Conservation (phyloP, 35 echinoderm and acorn worm genomes). For the Apostichopus japonicus region DNA sequence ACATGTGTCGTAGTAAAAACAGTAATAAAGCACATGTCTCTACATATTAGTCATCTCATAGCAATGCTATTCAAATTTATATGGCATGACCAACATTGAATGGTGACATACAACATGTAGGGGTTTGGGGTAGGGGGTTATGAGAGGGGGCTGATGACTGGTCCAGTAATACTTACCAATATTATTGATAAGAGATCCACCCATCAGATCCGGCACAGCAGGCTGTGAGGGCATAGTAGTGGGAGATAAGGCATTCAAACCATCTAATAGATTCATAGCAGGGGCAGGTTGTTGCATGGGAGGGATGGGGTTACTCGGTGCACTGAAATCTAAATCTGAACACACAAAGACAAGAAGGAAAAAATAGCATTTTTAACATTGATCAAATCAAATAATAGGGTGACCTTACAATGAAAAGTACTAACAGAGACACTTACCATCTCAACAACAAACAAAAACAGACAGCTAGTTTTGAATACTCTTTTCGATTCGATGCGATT, state of each 20-base stretch:
- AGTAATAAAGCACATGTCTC: no score
- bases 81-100: background rate
- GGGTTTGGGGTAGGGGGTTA: background rate
- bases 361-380: background rate
- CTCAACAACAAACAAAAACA: no score
- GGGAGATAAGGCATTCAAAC: conserved; percentile 67
- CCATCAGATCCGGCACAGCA: conserved; percentile 65
- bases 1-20: no score
- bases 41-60: no score
- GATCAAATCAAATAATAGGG: no score
- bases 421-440: no score
- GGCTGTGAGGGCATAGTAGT: conserved; percentile 39
- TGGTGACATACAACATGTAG: background rate
- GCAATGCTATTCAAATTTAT: background rate
- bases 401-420: no score
- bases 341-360: background rate
- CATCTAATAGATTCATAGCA: conserved; percentile 81
- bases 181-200: conserved; percentile 80
- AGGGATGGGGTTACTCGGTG: conserved; percentile 38
- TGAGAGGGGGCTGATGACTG: background rate
- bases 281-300: conserved; percentile 44
- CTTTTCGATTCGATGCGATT: no score
- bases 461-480: no score
- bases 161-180: conserved; percentile 56
- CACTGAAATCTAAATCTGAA: conserved; percentile 56